Evolutionary conservation across 2,797 vertebrate genomes (phyloP), one percentile per base, ranked within the genome.

Genomic region (Malurus splendens): DNA sequence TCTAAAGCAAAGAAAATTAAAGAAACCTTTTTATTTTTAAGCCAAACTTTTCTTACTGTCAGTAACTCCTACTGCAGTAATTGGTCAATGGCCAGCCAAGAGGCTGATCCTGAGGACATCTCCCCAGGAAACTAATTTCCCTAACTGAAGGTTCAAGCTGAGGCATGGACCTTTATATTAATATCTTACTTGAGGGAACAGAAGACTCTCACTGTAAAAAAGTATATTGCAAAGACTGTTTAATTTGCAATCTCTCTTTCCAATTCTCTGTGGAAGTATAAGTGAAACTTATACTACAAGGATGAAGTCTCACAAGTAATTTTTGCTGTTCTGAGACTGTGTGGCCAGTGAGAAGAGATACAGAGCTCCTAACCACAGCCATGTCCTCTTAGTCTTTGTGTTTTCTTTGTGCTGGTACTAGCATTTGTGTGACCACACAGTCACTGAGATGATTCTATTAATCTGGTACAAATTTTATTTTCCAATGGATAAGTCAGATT

Each of bases 381-480:
- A 39, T 0, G 3, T 6, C 13, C 19, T 70, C 45, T n/a, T 14
- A 51, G 28, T 20, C 2, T 24, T 15, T 77, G n/a, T 20, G 2
- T 27, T 15, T 76, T 70, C 28, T 80, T 33, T 5, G 0, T 18
- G 59, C 39, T 67, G 41, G 50, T 44, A 27, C 8, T 14, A 36
- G n/a, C 39, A 42, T 18, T 71, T 12, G 1, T 12, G 32, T 23
- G 71, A 81, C 18, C 56, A 74, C n/a, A 36, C 2, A 39, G 59
- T 12, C 45, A 51, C 47, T 8, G 23, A 39, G 27, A 45, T 19
- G 14, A 39, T 10, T 0, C 47, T 61, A 36, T 55, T 72, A 54
- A 39, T 36, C 30, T 47, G 55, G 16, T 44, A 73, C 3, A 15
- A 8, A 12, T 78, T 77, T 56, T 45, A n/a, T 76, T 54, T 83